Conservation (phyloP, 2,888 invertebrate genomes). For the Timema podura region DNA sequence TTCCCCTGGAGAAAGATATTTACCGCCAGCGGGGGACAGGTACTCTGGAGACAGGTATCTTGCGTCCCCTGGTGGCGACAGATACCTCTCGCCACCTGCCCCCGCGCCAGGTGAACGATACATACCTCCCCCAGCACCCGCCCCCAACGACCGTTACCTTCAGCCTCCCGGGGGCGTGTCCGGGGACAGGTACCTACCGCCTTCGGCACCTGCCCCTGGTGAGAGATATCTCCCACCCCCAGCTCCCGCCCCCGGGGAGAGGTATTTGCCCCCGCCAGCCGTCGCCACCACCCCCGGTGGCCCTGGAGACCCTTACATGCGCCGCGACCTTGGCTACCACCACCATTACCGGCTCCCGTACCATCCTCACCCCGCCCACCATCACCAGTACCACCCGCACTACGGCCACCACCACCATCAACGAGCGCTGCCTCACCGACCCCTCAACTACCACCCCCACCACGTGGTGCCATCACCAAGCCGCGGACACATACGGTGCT, state of each 20-base stretch:
- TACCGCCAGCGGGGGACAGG: constrained; percentile 37
- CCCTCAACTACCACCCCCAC: constrained; percentile 25
- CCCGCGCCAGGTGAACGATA: constrained; percentile 34
- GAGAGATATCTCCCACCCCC: constrained; percentile 45
- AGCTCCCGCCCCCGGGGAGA: constrained; percentile 48
- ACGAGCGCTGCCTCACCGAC: constrained; percentile 40
- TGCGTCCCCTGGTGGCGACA: constrained; percentile 45
- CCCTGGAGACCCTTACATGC: constrained; percentile 54
- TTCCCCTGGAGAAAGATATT: constrained; percentile 26
- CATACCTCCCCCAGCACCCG: constrained; percentile 34
- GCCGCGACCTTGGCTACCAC: constrained; percentile 53
- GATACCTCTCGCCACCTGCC: constrained; percentile 57
- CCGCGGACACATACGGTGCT: constrained; percentile 25
- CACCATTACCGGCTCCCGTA: constrained; percentile 54
- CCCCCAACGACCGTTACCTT: constrained; percentile 51
- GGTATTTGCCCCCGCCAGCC: constrained; percentile 41
- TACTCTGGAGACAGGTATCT: constrained; percentile 40
- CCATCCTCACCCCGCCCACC: constrained; percentile 34
- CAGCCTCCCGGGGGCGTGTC: constrained; percentile 68
- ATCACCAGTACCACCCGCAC: constrained; percentile 43
- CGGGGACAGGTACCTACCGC: constrained; percentile 66
- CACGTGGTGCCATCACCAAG: constrained; percentile 26
- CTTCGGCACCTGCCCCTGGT: constrained; percentile 44
- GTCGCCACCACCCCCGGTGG: constrained; percentile 40
- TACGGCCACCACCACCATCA: constrained; percentile 27